phyloP scores from a whole-genome alignment of 2,113 vertebrate species.

The Gymnogyps californianus region DNA sequence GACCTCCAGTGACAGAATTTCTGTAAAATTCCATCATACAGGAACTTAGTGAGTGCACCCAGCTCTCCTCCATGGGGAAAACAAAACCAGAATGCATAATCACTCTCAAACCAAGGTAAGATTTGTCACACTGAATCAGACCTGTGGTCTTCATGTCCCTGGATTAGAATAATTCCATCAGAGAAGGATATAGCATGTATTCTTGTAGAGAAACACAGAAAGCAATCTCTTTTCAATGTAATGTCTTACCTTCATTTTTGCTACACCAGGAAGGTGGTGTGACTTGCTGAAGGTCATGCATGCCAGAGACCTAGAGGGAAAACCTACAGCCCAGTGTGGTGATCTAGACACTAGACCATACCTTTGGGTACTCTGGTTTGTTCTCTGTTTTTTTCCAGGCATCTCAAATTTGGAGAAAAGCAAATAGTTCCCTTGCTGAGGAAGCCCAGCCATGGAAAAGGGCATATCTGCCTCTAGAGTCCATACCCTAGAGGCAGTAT shows the following conservation, averaged over 20 bases:
- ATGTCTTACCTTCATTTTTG: not conserved
- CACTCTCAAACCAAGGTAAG: not conserved
- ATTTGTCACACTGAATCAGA: not conserved
- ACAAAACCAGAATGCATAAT: not conserved
- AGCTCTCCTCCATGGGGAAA: not conserved
- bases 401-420: not conserved
- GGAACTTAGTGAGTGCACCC: not conserved
- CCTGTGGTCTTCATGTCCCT: not conserved
- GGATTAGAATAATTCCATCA: not conserved
- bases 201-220: not conserved
- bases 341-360: not conserved
- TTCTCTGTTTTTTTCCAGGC: fast-evolving
- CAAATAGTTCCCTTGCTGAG: not conserved
- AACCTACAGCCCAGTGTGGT: not conserved
- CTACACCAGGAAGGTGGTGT: not conserved
- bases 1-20: not conserved
- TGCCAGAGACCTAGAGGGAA: not conserved
- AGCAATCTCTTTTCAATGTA: not conserved
- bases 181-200: not conserved
- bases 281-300: not conserved
- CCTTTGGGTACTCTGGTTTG: not conserved
- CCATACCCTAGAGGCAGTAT: no score
- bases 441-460: not conserved
- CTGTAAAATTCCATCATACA: not conserved
- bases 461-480: not conserved